These are phyloP conservation scores for Gambelia wislizenii DNA, from an alignment of 2,797 vertebrate species.

Conservation along the genomic window DNA sequence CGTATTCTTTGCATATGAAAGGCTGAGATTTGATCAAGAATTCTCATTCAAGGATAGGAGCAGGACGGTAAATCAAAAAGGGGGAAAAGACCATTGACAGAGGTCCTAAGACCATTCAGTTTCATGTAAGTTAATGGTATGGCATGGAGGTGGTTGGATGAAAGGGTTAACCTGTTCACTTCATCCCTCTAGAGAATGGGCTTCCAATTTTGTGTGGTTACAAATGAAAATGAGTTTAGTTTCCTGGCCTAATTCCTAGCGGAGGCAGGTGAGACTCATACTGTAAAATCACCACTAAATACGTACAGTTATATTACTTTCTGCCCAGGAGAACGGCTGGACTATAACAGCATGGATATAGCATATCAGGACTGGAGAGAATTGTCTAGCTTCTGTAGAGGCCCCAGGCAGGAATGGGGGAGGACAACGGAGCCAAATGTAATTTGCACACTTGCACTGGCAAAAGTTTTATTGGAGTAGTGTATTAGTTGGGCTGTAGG, in stretches of 20 bases:
- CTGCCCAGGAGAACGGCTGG: conserved; percentile 23
- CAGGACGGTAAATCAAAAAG: neutral
- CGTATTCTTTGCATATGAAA: neutral
- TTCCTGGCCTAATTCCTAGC: conserved; percentile 26
- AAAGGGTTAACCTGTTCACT: rapidly evolving
- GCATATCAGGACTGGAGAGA: conserved; percentile 16
- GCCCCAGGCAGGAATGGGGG: conserved; percentile 8
- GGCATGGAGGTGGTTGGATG: neutral
- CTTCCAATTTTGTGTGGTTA: conserved; percentile 28
- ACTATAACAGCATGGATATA: conserved; percentile 22
- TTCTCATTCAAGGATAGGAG: neutral
- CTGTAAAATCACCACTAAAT: conserved; percentile 27
- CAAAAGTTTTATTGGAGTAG: conserved; percentile 21
- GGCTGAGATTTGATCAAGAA: neutral
- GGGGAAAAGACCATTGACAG: neutral
- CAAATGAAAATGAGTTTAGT: conserved; percentile 35
- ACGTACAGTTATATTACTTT: conserved; percentile 27
- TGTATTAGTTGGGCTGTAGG: neutral
- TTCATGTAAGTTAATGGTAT: rapidly evolving
- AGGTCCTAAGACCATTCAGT: rapidly evolving
- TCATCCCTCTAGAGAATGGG: neutral
- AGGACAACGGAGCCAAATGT: conserved; percentile 19
- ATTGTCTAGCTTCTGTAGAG: conserved; percentile 23
- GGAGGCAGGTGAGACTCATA: conserved; percentile 23
- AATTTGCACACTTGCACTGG: conserved; percentile 20